Evolutionary conservation across 2,113 vertebrate species (phyloP).

Genomic region (Halichoerus grypus): DNA sequence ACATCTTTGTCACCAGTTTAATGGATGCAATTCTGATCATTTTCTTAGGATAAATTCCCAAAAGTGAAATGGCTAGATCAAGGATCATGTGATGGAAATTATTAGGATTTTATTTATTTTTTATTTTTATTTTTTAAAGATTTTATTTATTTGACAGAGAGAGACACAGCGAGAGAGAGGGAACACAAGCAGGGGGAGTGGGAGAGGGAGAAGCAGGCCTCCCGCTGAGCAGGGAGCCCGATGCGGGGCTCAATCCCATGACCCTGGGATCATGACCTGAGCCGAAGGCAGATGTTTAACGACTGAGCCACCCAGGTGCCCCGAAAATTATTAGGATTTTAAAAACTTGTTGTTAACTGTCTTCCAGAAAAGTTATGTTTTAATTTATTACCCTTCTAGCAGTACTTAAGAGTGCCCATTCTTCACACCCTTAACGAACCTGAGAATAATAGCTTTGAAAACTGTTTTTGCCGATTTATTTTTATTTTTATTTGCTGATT

Average conservation of each 20-base stretch:
- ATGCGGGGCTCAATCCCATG: too few species aligned
- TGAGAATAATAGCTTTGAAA: background rate
- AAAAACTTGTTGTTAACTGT: background rate
- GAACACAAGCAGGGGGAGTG: too few species aligned
- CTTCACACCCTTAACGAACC: background rate
- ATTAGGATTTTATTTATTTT: background rate
- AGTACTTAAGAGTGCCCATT: background rate
- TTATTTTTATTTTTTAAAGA: too few species aligned
- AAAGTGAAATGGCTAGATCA: background rate
- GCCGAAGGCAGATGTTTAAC: too few species aligned
- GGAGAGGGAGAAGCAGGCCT: too few species aligned
- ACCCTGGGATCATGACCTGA: too few species aligned
- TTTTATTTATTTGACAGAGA: too few species aligned
- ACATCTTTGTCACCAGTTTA: background rate
- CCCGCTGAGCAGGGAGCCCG: too few species aligned
- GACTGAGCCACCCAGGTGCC: too few species aligned
- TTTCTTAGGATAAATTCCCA: constrained; percentile 1
- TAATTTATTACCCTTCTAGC: background rate
- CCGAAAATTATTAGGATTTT: too few species aligned
- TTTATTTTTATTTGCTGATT: background rate
- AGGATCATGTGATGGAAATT: background rate
- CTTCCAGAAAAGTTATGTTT: background rate
- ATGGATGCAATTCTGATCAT: background rate
- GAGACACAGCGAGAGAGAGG: too few species aligned
- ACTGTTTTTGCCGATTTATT: background rate